Evolutionary conservation across 2,888 invertebrate genomes (phyloP).

Genomic region (Pyrochroa serraticornis): DNA sequence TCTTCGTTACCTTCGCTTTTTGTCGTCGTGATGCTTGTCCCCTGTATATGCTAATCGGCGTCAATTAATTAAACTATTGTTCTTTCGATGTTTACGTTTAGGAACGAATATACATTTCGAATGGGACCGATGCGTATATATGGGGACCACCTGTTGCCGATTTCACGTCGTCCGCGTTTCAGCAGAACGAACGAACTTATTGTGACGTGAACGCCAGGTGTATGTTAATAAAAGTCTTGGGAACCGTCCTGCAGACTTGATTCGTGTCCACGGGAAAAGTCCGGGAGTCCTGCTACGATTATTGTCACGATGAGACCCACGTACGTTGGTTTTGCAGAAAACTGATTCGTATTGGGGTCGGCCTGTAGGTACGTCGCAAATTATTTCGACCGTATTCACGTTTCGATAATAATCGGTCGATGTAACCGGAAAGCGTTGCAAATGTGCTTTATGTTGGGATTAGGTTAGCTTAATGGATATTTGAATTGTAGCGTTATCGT

Average conservation of each 20-base stretch:
- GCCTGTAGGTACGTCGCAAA: too few species aligned
- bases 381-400: too few species aligned
- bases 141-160: constrained; percentile 25
- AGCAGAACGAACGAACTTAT: constrained; percentile 18
- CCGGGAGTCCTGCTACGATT: too few species aligned
- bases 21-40: constrained; percentile 8
- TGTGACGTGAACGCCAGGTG: constrained; percentile 30
- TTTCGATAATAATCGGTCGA: too few species aligned
- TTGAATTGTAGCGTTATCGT: too few species aligned
- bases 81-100: constrained; percentile 18
- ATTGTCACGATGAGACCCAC: too few species aligned
- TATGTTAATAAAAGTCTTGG: constrained; percentile 29
- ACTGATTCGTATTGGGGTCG: too few species aligned
- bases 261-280: neutral
- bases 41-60: constrained; percentile 18
- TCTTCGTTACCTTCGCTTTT: constrained; percentile 3
- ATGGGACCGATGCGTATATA: constrained; percentile 11
- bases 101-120: constrained; percentile 10
- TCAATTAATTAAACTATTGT: constrained; percentile 25
- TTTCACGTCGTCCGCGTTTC: constrained; percentile 17
- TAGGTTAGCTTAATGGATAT: too few species aligned
- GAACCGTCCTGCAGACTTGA: constrained; percentile 1
- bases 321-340: too few species aligned
- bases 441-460: too few species aligned
- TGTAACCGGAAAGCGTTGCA: too few species aligned